phyloP scores from a whole-genome alignment of 2,113 vertebrate genomes.

The Odocoileus hemionus region DNA sequence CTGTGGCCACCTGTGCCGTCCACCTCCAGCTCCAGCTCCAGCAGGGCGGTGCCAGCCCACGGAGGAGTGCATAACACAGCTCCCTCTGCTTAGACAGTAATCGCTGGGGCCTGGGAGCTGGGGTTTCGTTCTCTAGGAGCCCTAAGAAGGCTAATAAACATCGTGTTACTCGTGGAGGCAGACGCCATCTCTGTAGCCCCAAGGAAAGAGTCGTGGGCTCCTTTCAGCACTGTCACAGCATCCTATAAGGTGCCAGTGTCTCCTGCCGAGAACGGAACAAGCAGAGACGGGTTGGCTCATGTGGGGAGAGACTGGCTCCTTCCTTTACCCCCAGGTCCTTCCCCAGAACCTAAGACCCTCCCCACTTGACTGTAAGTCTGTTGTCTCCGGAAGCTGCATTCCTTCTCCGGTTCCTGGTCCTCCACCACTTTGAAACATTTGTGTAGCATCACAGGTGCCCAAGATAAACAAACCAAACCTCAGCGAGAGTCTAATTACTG shows the following conservation, averaged over 20 bases:
- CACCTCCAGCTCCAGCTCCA: neutral
- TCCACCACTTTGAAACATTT: neutral
- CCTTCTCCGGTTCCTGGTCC: neutral
- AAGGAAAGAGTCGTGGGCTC: neutral
- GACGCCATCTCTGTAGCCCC: neutral
- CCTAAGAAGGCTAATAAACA: neutral
- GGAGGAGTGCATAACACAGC: neutral
- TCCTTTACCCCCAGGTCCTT: neutral
- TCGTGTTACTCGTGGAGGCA: neutral
- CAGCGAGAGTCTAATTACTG: neutral
- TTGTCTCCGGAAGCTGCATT: neutral
- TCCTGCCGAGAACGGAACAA: neutral
- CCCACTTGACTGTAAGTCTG: neutral
- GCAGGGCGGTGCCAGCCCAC: neutral
- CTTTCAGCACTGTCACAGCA: accelerated
- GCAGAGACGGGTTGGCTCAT: too few species aligned
- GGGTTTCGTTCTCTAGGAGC: neutral
- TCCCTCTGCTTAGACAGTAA: neutral
- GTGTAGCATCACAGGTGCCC: neutral
- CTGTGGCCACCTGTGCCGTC: neutral
- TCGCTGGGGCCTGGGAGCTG: accelerated
- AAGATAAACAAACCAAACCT: constrained; percentile 17
- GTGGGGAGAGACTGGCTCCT: neutral
- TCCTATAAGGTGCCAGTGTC: neutral
- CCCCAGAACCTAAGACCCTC: neutral